Conservation (phyloP, 2,888 invertebrate species). For the Ecliptopera silaceata region DNA sequence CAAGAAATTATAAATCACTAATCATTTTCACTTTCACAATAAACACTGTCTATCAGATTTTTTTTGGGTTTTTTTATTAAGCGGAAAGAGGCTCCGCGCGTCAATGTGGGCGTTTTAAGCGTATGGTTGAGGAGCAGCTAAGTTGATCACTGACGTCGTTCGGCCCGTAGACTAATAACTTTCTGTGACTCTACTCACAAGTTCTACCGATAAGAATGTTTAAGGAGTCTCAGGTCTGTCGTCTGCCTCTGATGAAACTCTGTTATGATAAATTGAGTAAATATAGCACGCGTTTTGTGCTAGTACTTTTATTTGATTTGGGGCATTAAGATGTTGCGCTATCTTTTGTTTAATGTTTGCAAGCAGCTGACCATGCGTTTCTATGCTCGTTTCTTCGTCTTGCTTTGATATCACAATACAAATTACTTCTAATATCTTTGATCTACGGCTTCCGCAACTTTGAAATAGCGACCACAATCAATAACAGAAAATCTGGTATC, state of each 20-base stretch:
- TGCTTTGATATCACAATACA: too few species aligned
- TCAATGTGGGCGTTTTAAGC: conserved; percentile 6
- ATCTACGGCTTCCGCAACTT: too few species aligned
- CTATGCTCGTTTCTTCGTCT: too few species aligned
- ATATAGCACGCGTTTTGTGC: conserved; percentile 3
- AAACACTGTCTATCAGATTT: not conserved
- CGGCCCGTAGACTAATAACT: conserved; percentile 36
- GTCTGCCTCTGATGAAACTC: conserved; percentile 11
- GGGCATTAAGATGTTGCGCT: not conserved
- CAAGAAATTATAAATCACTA: conserved; percentile 38
- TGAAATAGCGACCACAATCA: too few species aligned
- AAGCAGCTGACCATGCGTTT: too few species aligned
- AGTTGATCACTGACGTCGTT: conserved; percentile 18
- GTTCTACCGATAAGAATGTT: conserved; percentile 25
- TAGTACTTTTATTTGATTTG: conserved; percentile 9
- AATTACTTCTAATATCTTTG: too few species aligned
- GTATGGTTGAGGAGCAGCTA: not conserved
- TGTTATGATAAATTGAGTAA: conserved; percentile 20
- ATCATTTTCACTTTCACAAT: conserved; percentile 45
- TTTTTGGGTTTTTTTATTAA: conserved; percentile 3
- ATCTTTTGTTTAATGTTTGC: not conserved
- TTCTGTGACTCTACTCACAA: conserved; percentile 22
- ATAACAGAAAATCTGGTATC: too few species aligned
- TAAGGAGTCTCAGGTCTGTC: conserved; percentile 16
- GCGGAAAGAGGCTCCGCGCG: conserved; percentile 13